Base-by-base conservation (phyloP, 2,113 vertebrate genomes). In the Halcyon malimbica region DNA sequence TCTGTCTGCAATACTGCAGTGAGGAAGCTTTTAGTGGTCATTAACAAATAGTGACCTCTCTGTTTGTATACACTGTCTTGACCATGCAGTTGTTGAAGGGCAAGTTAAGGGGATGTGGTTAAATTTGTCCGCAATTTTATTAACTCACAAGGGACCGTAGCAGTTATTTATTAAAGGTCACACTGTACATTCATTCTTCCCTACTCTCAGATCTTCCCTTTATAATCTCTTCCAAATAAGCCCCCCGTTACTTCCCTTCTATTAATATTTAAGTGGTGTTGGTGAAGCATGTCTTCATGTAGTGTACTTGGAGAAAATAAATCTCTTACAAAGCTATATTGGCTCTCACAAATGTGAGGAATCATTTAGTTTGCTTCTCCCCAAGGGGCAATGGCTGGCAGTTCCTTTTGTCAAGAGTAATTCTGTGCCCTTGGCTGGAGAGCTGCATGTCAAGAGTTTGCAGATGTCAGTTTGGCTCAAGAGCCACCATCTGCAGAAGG, bases 41-140 rank as follows among this genome's bases (percentile, higher is more conserved):
- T 94, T 71, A 94, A 41, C n/a, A 82, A 88, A 79, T 51, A 44
- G 76, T 91, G 89, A 93, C 68, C 70, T 48, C 84, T 95, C 76
- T 69, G 93, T 94, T 89, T 94, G 82, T 95, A 39, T 89, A 87
- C 78, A 29, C 17, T 83, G 63, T 25, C 86, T 78, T 86, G 93
- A 88, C 91, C 68, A 44, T 23, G 87, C 80, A 80, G 33, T 51
- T 70, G 75, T 74, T 65, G 93, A 80, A 91, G 87, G 82, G 82
- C 59, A 65, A 65, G 50, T 75, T 85, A 82, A 80, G 46, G 67
- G 83, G 71, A 95, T 83, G 94, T 92, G 89, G 91, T 89, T 94
- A 71, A 91, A 92, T 87, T 56, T 60, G 46, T 41, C 64, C 84
- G 75, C 70, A 63, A 37, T 91, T 94, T 93, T 64, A 85, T 95